Percentiles rank a stretch among this genome's conserved stretches.
Evolutionary conservation across 2,113 vertebrate genomes (phyloP).

Genomic region (Calidris pugnax): DNA sequence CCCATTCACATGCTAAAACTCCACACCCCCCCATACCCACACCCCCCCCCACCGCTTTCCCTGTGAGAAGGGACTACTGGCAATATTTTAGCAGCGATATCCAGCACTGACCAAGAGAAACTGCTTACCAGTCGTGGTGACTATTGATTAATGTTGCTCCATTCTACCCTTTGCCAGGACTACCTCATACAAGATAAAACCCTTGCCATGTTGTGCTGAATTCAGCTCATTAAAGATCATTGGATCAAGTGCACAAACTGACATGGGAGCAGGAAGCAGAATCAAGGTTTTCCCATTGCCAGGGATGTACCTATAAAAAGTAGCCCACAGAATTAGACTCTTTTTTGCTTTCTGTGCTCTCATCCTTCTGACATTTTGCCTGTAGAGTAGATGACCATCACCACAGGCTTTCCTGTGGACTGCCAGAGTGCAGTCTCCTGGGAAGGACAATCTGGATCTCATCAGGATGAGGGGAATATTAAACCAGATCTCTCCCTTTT

Average conservation of each 20-base stretch:
- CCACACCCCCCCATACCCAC: no score
- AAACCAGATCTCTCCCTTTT: neutral
- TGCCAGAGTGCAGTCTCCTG: neutral
- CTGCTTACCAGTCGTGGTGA: neutral
- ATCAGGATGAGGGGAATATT: neutral
- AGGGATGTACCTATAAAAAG: neutral
- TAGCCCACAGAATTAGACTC: neutral
- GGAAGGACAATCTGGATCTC: neutral
- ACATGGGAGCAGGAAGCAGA: neutral
- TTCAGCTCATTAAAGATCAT: neutral
- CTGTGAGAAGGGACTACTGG: neutral
- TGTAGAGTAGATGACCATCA: neutral
- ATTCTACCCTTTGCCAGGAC: neutral
- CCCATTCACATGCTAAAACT: neutral
- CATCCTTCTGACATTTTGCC: neutral
- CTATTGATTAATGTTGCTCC: neutral
- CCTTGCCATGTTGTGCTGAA: neutral
- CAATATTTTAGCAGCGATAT: neutral
- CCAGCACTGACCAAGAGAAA: neutral
- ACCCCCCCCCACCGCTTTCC: neutral
- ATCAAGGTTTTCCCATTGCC: neutral
- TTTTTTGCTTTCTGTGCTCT: neutral
- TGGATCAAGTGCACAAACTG: neutral
- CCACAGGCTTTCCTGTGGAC: neutral
- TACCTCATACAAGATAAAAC: neutral